phyloP scores from a whole-genome alignment of 2,797 vertebrate species.

The Channa striata region DNA sequence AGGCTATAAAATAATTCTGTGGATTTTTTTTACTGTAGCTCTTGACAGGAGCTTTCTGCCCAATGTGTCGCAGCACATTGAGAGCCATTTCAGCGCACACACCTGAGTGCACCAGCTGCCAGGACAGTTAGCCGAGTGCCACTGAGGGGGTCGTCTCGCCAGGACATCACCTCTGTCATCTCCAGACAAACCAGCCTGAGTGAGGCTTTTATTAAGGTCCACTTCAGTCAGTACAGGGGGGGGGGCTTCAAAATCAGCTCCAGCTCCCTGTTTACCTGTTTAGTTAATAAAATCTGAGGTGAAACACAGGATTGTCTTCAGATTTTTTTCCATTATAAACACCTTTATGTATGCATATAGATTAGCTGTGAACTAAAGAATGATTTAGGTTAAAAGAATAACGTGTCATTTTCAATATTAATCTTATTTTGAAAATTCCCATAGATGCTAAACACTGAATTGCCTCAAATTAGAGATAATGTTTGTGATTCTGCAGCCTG shows the following conservation, averaged over 20 bases:
- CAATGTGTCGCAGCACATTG: not conserved
- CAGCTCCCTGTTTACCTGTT: not conserved
- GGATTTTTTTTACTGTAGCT: conserved; percentile 11
- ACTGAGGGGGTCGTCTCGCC: conserved; percentile 16
- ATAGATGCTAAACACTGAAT: too few relatives aligned
- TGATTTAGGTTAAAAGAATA: too few relatives aligned
- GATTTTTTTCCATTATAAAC: too few relatives aligned
- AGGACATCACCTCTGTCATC: conserved; percentile 28
- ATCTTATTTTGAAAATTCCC: too few relatives aligned
- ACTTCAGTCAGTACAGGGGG: not conserved
- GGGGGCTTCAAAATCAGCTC: not conserved
- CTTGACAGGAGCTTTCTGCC: conserved; percentile 10
- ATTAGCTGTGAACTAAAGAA: too few relatives aligned
- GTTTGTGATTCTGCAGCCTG: too few relatives aligned
- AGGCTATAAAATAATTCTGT: conserved; percentile 35
- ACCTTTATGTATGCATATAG: too few relatives aligned
- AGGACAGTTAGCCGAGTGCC: conserved; percentile 17
- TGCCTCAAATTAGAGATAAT: too few relatives aligned
- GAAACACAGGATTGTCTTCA: too few relatives aligned
- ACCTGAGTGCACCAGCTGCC: conserved; percentile 17
- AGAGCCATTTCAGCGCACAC: conserved; percentile 11
- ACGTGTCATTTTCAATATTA: too few relatives aligned
- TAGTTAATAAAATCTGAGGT: too few relatives aligned
- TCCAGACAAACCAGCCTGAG: not conserved
- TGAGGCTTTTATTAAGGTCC: not conserved